Base-by-base conservation (phyloP, 2,113 vertebrate species). In the Anarhynchus alexandrinus region DNA sequence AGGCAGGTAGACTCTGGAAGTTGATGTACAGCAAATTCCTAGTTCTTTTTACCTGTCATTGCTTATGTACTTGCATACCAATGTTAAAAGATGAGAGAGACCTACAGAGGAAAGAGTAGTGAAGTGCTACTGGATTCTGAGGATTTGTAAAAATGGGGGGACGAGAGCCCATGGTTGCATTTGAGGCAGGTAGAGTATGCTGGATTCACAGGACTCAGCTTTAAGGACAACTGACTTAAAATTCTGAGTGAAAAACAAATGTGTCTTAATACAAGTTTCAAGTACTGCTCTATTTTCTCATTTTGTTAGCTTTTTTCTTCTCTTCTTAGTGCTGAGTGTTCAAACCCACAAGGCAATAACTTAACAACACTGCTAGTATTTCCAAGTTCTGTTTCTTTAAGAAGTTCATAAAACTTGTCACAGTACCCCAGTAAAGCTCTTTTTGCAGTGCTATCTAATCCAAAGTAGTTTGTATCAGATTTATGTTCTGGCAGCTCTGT, bases 401-500 rank as follows among this genome's bases (percentile, higher is more conserved):
- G 81, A 78, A 93, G 84, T 93, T 91, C 71, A 19, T 91, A 51
- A 94, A 91, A 90, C 73, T 90, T 90, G 84, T 88, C 84, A 86
- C 87, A 93, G 17, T 90, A 94, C 51, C 38, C 55, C 58, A 49
- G 71, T 70, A 95, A 96, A 97, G 84, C 88, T 96, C 94, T 89
- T 93, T 95, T 49, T 97, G 54, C 89, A 88, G 51, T 6, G 17
- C 71, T 95, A 77, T 97, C 91, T 96, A 96, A 97, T 97, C 94
- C 96, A 86, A 88, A 95, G 93, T 90, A 78, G 84, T 96, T 97
- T 96, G 58, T 94, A 94, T 94, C 94, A 97, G 96, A 96, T 97
- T 95, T 97, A 93, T 81, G 54, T 93, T 93, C 91, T 95, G 97
- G 93, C 94, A 91, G 94, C 86, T 93, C 93, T 87, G 74, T 66